phyloP scores from a whole-genome alignment of 2,797 vertebrate species.

The Halcyon smyrnensis region DNA sequence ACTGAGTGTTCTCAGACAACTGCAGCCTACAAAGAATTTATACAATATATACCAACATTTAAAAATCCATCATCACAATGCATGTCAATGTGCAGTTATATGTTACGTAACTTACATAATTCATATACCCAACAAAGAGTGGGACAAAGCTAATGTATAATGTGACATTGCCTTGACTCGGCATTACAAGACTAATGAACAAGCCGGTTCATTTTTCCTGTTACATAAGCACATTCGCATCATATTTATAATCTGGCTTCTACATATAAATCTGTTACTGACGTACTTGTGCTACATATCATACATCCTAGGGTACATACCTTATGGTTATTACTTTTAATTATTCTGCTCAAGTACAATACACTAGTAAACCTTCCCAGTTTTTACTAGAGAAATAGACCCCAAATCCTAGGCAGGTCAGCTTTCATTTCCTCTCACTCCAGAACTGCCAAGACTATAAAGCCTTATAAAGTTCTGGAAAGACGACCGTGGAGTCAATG shows the following conservation, averaged over 20 bases:
- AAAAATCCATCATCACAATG: not conserved
- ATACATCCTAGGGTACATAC: not conserved
- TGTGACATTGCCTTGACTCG: not conserved
- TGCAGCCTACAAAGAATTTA: not conserved
- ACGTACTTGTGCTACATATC: not conserved
- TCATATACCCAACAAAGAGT: not conserved
- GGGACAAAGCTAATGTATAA: not conserved
- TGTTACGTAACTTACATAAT: not conserved
- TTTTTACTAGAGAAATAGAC: not conserved
- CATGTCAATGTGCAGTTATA: not conserved
- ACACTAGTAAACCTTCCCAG: not conserved
- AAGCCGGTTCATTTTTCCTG: not conserved
- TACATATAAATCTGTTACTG: not conserved
- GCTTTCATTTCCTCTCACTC: not conserved
- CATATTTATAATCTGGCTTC: not conserved
- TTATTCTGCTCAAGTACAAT: not conserved
- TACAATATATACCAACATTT: not conserved
- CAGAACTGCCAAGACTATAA: not conserved
- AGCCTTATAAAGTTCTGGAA: not conserved
- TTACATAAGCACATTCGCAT: not conserved
- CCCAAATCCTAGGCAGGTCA: not conserved
- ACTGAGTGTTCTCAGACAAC: not conserved
- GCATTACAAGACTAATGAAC: not conserved
- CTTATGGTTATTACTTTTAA: not conserved
- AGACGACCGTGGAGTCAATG: not conserved